These are phyloP conservation scores for Mactromeris polynyma DNA, from an alignment of 2,888 invertebrate genomes.

Conservation along the genomic window DNA sequence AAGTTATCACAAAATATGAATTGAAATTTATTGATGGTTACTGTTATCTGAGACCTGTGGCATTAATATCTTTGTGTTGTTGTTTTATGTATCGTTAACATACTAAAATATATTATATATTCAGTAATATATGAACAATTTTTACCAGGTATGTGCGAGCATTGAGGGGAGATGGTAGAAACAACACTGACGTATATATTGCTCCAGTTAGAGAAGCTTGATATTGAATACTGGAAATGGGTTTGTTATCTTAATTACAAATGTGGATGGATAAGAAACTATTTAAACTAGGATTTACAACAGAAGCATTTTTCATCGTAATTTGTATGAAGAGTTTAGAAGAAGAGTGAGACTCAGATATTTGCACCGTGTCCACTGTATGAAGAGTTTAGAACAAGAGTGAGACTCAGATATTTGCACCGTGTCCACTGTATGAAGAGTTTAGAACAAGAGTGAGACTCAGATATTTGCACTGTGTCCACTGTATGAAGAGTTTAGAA, in stretches of 20 bases:
- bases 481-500: no score
- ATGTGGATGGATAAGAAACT: no score
- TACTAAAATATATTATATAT: neutral
- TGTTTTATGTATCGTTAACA: neutral
- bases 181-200: constrained; percentile 56
- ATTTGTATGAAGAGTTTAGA: no score
- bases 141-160: neutral
- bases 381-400: no score
- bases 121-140: neutral
- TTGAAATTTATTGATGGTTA: neutral
- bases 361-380: no score
- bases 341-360: no score
- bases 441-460: no score
- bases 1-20: neutral
- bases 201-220: constrained; percentile 73
- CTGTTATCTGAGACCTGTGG: neutral
- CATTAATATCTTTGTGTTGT: neutral
- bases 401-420: no score
- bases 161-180: neutral
- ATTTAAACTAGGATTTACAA: no score
- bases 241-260: constrained; percentile 71
- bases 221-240: constrained; percentile 84
- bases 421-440: no score
- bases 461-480: no score
- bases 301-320: no score